A percentile compares a stretch with the other conserved stretches of the same genome.
These are phyloP conservation scores for Halocynthia roretzi DNA, from an alignment of 23 tunicate species.

Conservation along the genomic window DNA sequence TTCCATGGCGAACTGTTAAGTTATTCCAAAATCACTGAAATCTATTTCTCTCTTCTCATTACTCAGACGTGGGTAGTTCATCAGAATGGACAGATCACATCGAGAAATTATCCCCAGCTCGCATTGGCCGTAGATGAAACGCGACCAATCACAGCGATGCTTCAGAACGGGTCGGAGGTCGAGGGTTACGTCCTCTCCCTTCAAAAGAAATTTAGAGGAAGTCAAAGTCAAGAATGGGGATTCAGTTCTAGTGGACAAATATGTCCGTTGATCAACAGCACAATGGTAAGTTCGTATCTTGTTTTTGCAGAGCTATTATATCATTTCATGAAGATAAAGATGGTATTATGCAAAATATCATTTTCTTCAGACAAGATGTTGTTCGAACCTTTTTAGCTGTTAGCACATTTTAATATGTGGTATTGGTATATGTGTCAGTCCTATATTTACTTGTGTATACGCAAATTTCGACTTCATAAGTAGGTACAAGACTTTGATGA, in stretches of 20 bases:
- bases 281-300: neutral
- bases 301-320: neutral
- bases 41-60: neutral
- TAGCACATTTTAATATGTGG: no score
- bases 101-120: slow-evolving; percentile 54
- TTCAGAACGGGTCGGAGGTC: slow-evolving; percentile 32
- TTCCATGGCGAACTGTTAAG: neutral
- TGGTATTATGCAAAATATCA: no score
- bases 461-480: no score
- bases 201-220: slow-evolving; percentile 35
- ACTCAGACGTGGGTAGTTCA: slow-evolving; percentile 61
- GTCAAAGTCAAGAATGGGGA: slow-evolving; percentile 36
- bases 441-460: no score
- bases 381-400: no score
- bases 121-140: slow-evolving; percentile 36
- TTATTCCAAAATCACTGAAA: neutral
- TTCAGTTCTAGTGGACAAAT: slow-evolving; percentile 65
- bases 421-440: no score
- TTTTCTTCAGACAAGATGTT: no score
- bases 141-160: slow-evolving; percentile 38
- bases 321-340: no score
- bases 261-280: slow-evolving; percentile 6
- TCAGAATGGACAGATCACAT: slow-evolving; percentile 52
- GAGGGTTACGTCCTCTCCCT: slow-evolving; percentile 48
- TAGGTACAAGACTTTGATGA: slow-evolving; percentile 17